These are phyloP conservation scores for Ciconia boyciana DNA, from an alignment of 2,113 vertebrate genomes.

Conservation along the genomic window DNA sequence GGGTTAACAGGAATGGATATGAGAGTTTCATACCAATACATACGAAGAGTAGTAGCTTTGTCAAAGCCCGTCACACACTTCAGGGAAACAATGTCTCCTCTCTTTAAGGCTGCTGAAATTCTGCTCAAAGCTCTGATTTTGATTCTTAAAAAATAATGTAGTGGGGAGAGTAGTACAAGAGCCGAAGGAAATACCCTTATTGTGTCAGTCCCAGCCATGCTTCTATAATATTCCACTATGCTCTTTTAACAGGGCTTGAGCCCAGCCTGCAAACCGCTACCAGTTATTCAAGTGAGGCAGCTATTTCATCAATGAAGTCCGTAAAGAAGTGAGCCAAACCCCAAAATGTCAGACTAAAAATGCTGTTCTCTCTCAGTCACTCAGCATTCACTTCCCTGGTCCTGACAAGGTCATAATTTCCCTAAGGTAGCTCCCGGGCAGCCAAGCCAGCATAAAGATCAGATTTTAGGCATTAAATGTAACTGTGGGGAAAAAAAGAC, in stretches of 20 bases:
- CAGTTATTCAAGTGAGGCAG: not conserved
- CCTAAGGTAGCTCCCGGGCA: not conserved
- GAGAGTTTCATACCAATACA: not conserved
- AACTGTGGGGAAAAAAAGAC: not conserved
- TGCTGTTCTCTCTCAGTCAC: not conserved
- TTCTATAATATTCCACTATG: not conserved
- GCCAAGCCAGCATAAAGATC: not conserved
- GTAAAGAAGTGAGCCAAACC: not conserved
- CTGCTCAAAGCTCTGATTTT: not conserved
- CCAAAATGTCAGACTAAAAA: not conserved
- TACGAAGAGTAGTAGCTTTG: not conserved
- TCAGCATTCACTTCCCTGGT: not conserved
- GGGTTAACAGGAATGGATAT: not conserved
- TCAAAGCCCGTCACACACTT: not conserved
- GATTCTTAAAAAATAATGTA: not conserved
- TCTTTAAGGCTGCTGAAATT: not conserved
- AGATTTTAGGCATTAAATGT: not conserved
- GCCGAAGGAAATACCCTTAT: not conserved
- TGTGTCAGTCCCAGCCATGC: not conserved
- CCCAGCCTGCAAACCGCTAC: not conserved
- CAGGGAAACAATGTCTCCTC: not conserved
- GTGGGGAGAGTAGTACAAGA: not conserved
- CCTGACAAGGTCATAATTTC: not conserved
- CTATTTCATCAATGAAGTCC: not conserved
- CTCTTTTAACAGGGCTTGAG: not conserved